Conservation (phyloP, 2,797 vertebrate species). For the Neosalanx taihuensis region DNA sequence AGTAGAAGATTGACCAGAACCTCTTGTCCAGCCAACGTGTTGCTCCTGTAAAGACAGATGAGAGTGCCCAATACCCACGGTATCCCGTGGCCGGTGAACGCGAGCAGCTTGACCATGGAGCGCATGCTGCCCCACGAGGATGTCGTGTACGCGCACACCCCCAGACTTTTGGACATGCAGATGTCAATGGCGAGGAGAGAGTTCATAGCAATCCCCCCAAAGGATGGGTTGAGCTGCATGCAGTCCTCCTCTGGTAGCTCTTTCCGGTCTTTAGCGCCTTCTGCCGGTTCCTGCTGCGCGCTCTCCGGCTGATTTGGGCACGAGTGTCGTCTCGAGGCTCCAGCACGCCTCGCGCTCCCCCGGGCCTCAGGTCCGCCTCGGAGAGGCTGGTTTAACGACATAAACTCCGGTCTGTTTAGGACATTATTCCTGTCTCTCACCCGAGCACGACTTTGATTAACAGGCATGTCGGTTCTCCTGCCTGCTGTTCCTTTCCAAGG, state of each 20-base stretch:
- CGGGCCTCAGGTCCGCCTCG: neutral
- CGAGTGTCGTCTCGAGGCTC: neutral
- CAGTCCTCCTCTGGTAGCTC: constrained; percentile 88
- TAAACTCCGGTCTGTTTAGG: constrained; percentile 76
- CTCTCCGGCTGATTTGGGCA: neutral
- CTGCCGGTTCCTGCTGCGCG: constrained; percentile 45
- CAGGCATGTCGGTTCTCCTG: neutral
- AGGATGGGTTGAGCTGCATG: constrained; percentile 92
- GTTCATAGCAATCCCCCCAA: constrained; percentile 87
- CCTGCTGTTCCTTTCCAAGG: neutral
- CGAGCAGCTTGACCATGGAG: constrained; percentile 85
- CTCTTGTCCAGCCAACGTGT: constrained; percentile 88
- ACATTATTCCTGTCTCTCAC: constrained; percentile 62
- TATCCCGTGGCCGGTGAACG: constrained; percentile 85
- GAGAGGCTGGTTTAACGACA: constrained; percentile 73
- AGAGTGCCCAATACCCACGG: constrained; percentile 86
- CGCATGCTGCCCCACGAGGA: constrained; percentile 82
- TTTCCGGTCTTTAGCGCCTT: constrained; percentile 67
- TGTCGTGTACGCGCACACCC: constrained; percentile 77
- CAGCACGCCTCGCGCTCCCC: neutral
- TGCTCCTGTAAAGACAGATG: constrained; percentile 86
- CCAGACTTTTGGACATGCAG: constrained; percentile 85
- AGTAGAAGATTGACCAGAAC: constrained; percentile 91
- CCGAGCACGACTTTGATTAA: constrained; percentile 1
- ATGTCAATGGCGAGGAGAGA: constrained; percentile 91